Conservation (phyloP, 2,113 vertebrate genomes). For the Elephantulus edwardii region DNA sequence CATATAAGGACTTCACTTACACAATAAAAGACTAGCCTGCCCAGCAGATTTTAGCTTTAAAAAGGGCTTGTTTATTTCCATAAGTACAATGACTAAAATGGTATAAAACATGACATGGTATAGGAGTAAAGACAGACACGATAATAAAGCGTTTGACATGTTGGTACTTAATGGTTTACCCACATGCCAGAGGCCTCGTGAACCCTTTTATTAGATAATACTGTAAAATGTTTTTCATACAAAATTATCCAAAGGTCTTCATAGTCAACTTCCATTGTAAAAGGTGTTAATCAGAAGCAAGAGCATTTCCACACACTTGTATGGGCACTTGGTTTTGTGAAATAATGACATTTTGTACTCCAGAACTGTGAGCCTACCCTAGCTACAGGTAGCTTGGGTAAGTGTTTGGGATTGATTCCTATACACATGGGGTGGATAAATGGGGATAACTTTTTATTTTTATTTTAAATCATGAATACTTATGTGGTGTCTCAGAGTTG, state of each 20-base stretch:
- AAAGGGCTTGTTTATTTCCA: constrained; percentile 56
- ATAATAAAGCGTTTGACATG: constrained; percentile 67
- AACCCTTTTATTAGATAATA: constrained; percentile 52
- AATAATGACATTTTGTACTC: constrained; percentile 57
- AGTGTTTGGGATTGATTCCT: constrained; percentile 62
- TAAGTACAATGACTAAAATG: constrained; percentile 68
- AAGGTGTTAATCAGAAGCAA: constrained; percentile 72
- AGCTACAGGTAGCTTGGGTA: constrained; percentile 73
- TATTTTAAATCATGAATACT: constrained; percentile 46
- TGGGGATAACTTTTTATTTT: constrained; percentile 38
- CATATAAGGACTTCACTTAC: constrained; percentile 64
- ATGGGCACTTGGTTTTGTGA: constrained; percentile 72
- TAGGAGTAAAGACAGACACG: constrained; percentile 70
- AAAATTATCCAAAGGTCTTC: constrained; percentile 66
- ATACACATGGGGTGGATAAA: constrained; percentile 70
- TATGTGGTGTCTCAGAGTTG: constrained; percentile 65
- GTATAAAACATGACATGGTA: constrained; percentile 74
- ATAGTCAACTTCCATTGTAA: constrained; percentile 67
- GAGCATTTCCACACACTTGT: constrained; percentile 77
- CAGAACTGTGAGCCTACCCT: constrained; percentile 62
- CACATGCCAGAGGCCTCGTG: constrained; percentile 65
- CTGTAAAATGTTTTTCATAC: constrained; percentile 51
- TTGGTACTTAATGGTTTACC: constrained; percentile 63
- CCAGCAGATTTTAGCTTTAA: constrained; percentile 67
- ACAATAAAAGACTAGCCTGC: constrained; percentile 62